These are phyloP conservation scores for Temnothorax longispinosus DNA, from an alignment of 1,140 invertebrate genomes.

Conservation along the genomic window DNA sequence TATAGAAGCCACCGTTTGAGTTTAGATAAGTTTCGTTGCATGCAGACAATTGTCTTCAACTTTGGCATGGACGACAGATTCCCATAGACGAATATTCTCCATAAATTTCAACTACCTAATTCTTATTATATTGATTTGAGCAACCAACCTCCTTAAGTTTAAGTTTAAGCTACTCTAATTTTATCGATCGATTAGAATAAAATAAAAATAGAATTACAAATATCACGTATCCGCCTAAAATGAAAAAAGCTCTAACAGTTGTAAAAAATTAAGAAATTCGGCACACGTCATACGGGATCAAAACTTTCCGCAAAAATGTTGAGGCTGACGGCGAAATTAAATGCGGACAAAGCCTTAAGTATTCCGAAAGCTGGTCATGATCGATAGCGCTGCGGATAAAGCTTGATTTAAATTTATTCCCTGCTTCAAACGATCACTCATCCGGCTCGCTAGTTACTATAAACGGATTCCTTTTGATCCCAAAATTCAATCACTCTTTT, in stretches of 20 bases:
- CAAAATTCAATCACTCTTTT: slow-evolving; percentile 46
- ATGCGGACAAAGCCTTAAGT: slow-evolving; percentile 39
- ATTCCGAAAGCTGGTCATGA: slow-evolving; percentile 44
- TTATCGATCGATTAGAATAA: not conserved
- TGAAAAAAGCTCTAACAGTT: not conserved
- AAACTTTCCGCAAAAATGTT: slow-evolving; percentile 35
- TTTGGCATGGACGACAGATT: no score
- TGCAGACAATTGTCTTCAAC: no score
- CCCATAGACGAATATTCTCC: no score
- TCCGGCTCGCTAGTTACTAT: slow-evolving; percentile 22
- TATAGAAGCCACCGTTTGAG: not conserved
- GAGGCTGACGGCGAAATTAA: slow-evolving; percentile 38
- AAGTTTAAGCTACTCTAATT: not conserved
- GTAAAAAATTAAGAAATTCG: not conserved
- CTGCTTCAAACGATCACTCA: slow-evolving; percentile 42
- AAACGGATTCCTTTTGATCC: slow-evolving; percentile 33
- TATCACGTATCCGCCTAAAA: not conserved
- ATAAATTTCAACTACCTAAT: no score
- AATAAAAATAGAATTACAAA: not conserved
- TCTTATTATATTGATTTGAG: no score
- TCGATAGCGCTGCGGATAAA: slow-evolving; percentile 50
- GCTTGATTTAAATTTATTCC: slow-evolving; percentile 54
- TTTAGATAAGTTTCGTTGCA: not conserved
- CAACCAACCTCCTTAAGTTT: no score
- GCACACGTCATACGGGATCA: not conserved